Percentiles rank a stretch among this genome's conserved stretches.
Evolutionary conservation across 30 jellyfish, hydroid and myxozoan species (phyloP).

Genomic region (Pseudorhiza aurosa): DNA sequence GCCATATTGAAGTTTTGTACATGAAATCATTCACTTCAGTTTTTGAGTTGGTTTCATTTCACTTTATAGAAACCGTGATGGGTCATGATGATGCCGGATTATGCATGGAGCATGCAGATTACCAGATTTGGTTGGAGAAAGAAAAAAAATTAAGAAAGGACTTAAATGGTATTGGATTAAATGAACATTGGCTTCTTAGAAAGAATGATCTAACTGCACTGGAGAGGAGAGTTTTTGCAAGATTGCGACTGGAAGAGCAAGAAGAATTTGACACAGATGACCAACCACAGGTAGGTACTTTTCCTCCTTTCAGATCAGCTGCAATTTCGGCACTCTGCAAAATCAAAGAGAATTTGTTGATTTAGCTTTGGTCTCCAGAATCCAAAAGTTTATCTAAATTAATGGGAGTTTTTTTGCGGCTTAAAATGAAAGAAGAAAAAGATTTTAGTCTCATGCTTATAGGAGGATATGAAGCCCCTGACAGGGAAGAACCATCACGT

Average conservation of each 20-base stretch:
- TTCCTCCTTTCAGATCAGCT: too few relatives aligned
- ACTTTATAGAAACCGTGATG: neutral
- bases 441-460: too few relatives aligned
- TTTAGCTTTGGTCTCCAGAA: too few relatives aligned
- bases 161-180: constrained; percentile 32
- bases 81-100: constrained; percentile 4
- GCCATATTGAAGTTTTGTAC: too few relatives aligned
- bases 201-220: constrained; percentile 42
- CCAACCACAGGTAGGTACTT: neutral
- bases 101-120: constrained; percentile 21
- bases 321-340: too few relatives aligned
- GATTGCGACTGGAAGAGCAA: neutral
- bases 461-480: too few relatives aligned
- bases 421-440: too few relatives aligned
- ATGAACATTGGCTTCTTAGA: constrained; percentile 22
- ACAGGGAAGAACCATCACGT: too few relatives aligned
- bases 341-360: too few relatives aligned
- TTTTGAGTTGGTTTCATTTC: neutral
- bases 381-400: too few relatives aligned
- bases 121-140: constrained; percentile 52
- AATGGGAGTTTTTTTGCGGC: too few relatives aligned
- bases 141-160: constrained; percentile 33
- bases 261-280: neutral
- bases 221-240: constrained; percentile 48
- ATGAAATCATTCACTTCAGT: neutral